Evolutionary conservation across 2,113 vertebrate genomes (phyloP), one percentile per base, ranked within the genome.

Genomic region (Channa argus): DNA sequence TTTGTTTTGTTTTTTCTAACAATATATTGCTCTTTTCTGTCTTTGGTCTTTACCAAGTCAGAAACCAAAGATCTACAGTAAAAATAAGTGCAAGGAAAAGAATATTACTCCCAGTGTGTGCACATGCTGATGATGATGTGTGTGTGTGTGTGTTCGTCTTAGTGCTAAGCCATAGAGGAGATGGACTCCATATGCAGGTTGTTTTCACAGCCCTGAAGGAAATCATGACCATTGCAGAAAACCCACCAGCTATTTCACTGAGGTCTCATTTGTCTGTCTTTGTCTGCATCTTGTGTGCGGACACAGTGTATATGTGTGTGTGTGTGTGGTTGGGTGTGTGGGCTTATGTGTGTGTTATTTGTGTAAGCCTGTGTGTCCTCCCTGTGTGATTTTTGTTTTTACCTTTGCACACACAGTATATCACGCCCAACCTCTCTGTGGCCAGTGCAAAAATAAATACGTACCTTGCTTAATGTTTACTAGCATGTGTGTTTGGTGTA

Each of bases 111-210:
- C 71, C 71, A 82, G 80, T 81, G 74, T 82, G 85, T 66, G 68
- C 66, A 87, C 94, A 93, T 91, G 88, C 54, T 37, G 83, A 60
- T 67, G 81, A 83, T 77, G 81, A 73, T 77, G 71, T n/a, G 84
- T 83, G 24, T 78, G 74, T n/a, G 84, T 83, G 87, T 85, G 83
- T 79, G 77, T 84, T 69, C 44, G 62, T 79, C 74, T 85, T 82
- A 68, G 52, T 39, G 54, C 68, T 89, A 87, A 92, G 87, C 91
- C 86, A 56, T 86, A 78, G 86, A 91, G 88, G 88, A 92, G 91
- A 92, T 92, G 91, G 83, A 89, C 84, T 90, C 91, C 91, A 92
- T 92, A 92, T 92, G 89, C 86, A 88, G 89, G 70, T 73, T 91
- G 91, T 89, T 91, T 89, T 92, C 79, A 89, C 89, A 92, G 90